A percentile compares a stretch with the other conserved stretches of the same genome.
phyloP scores from a whole-genome alignment of 2,797 vertebrate genomes.

The Brachyrhaphis roseni region DNA sequence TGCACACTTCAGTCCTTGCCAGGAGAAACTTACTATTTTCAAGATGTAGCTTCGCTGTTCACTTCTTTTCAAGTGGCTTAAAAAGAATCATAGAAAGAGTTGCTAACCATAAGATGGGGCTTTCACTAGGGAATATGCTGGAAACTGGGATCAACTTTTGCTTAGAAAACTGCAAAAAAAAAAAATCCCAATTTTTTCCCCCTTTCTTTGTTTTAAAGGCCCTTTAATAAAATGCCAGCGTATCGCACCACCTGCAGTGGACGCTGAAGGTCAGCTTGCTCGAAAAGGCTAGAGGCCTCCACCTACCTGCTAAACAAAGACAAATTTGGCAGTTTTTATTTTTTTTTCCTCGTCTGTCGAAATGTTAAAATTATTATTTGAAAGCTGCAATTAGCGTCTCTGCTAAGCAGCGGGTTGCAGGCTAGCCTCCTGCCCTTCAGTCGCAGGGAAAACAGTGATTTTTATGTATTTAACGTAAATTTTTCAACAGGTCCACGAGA shows the following conservation, averaged over 20 bases:
- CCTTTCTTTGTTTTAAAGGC: not conserved
- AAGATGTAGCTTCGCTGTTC: constrained; percentile 10
- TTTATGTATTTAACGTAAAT: not conserved
- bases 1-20: constrained; percentile 75
- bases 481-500: not conserved
- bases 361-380: not conserved
- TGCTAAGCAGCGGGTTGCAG: not conserved
- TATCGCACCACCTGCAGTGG: not conserved
- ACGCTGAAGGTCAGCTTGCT: not conserved
- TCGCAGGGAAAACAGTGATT: not conserved
- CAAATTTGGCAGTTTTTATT: not conserved
- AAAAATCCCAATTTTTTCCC: not conserved
- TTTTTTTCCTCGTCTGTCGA: no score
- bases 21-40: constrained; percentile 57
- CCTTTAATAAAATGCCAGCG: not conserved
- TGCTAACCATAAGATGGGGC: not conserved
- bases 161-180: not conserved
- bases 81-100: constrained; percentile 57
- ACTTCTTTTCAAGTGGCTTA: constrained; percentile 31
- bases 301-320: not conserved
- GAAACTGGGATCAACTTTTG: not conserved
- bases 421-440: not conserved
- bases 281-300: not conserved
- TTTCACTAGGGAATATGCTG: not conserved
- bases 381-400: not conserved